Conservation (phyloP, 2,113 vertebrate genomes). For the Chionodraco myersi region DNA sequence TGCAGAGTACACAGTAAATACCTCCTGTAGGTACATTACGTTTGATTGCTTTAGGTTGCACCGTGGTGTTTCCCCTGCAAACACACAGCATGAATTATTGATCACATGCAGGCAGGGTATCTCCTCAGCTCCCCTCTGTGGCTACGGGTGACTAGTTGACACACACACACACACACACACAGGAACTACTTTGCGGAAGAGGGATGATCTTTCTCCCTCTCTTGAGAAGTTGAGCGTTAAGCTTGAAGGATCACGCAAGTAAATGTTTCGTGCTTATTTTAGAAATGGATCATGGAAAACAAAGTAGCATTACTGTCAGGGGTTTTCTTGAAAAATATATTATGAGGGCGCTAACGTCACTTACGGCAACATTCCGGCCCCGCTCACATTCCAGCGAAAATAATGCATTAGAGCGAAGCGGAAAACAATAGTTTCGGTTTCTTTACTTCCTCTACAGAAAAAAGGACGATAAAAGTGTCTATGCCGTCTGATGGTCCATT, state of each 20-base stretch:
- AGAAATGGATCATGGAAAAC: not conserved
- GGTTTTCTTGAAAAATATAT: too few species aligned
- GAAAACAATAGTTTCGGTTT: too few species aligned
- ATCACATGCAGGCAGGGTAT: slow-evolving; percentile 24
- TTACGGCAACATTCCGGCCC: too few species aligned
- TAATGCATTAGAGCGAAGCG: too few species aligned
- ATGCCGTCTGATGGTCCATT: too few species aligned
- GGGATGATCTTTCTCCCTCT: slow-evolving; percentile 8
- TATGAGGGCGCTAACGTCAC: too few species aligned
- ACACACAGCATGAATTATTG: slow-evolving; percentile 45
- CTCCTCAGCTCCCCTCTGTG: slow-evolving; percentile 12
- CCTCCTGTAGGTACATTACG: not conserved
- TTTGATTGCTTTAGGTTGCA: not conserved
- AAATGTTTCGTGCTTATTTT: not conserved
- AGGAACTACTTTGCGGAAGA: slow-evolving; percentile 9
- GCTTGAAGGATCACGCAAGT: slow-evolving; percentile 25
- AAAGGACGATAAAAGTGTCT: too few species aligned
- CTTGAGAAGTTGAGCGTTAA: not conserved
- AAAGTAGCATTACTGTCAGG: not conserved
- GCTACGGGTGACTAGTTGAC: slow-evolving; percentile 17
- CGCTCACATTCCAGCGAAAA: too few species aligned
- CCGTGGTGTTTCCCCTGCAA: slow-evolving; percentile 29
- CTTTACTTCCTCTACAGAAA: too few species aligned
- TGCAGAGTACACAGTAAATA: not conserved
- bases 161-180: not conserved